phyloP scores from a whole-genome alignment of 1,140 invertebrate species.

The Schlechtendalia chinensis region DNA sequence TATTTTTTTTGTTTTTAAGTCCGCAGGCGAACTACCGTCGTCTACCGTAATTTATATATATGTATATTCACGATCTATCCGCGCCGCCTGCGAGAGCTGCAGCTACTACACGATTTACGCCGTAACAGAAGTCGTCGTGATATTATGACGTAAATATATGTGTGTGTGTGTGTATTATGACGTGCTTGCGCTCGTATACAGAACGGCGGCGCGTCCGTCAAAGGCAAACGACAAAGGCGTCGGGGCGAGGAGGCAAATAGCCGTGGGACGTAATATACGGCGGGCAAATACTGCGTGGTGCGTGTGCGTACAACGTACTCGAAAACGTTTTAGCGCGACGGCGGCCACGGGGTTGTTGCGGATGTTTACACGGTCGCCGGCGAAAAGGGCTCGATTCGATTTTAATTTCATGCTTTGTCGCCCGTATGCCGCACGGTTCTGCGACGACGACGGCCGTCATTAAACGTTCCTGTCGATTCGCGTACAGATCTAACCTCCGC shows the following conservation, averaged over 20 bases:
- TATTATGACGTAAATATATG: too few species aligned
- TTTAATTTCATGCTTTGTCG: conserved; percentile 48
- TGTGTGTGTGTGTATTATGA: not conserved
- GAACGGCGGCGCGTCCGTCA: not conserved
- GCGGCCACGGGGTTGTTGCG: not conserved
- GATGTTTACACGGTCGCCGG: conserved; percentile 15
- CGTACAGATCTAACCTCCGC: too few species aligned
- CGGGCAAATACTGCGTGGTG: conserved; percentile 17
- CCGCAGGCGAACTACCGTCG: not conserved
- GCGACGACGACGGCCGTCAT: not conserved
- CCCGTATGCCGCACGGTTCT: not conserved
- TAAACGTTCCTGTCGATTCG: too few species aligned
- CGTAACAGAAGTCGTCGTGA: not conserved
- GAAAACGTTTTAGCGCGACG: conserved; percentile 27
- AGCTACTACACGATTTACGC: not conserved
- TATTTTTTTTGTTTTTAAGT: not conserved
- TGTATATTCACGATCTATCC: not conserved
- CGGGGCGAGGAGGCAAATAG: conserved; percentile 27
- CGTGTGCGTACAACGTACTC: not conserved
- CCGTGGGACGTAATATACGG: conserved; percentile 39
- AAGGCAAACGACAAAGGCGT: conserved; percentile 33
- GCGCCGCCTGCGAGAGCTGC: not conserved
- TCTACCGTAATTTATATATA: not conserved
- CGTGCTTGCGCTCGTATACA: not conserved
- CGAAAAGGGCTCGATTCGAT: conserved; percentile 35